Conservation (phyloP, 1,140 invertebrate genomes). For the Epicauta chinensis region DNA sequence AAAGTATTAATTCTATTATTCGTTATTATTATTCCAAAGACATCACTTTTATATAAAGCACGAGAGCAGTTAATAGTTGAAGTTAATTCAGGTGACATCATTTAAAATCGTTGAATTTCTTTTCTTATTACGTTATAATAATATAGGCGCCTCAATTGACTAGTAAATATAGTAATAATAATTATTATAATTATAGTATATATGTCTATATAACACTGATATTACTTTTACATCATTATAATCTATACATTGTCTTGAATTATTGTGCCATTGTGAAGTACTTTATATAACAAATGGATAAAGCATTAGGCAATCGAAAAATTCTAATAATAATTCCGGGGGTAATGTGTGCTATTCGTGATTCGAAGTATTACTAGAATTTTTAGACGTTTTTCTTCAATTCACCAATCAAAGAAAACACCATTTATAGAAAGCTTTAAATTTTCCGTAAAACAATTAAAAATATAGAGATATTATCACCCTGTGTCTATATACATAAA, state of each 20-base stretch:
- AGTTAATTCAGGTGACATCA: conserved; percentile 5
- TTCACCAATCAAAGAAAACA: conserved; percentile 14
- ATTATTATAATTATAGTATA: too few species aligned
- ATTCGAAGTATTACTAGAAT: conserved; percentile 14
- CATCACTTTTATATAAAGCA: conserved; percentile 16
- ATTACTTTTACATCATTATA: conserved; percentile 23
- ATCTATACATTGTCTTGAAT: conserved; percentile 33
- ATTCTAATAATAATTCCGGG: background rate
- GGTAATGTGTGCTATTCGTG: background rate
- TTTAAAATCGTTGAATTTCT: conserved; percentile 25
- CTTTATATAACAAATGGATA: conserved; percentile 32
- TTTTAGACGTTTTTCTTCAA: conserved; percentile 5
- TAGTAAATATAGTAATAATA: conserved; percentile 39
- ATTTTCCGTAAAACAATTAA: background rate
- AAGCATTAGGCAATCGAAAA: conserved; percentile 4
- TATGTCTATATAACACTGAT: conserved; percentile 32
- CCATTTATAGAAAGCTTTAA: conserved; percentile 15
- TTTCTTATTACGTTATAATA: conserved; percentile 3
- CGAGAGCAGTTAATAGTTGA: conserved; percentile 4
- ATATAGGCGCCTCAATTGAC: conserved; percentile 35
- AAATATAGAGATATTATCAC: conserved; percentile 33
- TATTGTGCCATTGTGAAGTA: conserved; percentile 32
- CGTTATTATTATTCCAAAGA: background rate
- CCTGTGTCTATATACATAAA: conserved; percentile 40
- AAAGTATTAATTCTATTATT: conserved; percentile 11